A percentile compares a stretch with the other conserved stretches of the same genome.
Conservation (phyloP, 2,797 vertebrate species). For the Okamejei kenojei region DNA sequence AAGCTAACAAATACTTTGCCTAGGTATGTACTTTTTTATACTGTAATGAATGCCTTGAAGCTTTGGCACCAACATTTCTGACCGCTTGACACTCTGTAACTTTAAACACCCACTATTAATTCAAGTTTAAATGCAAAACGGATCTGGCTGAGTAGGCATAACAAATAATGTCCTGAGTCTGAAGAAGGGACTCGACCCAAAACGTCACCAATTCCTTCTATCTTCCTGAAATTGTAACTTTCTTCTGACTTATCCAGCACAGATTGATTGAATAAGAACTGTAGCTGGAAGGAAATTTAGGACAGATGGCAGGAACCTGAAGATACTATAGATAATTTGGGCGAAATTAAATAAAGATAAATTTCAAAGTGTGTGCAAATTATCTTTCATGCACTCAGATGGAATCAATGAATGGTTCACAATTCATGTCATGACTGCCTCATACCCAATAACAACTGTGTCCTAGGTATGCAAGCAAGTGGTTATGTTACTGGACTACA, state of each 20-base stretch:
- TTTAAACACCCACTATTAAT: neutral
- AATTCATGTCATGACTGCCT: neutral
- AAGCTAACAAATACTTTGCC: neutral
- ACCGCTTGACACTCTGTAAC: too few species aligned
- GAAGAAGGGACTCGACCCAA: too few species aligned
- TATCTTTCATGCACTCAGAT: neutral
- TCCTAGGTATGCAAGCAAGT: too few species aligned
- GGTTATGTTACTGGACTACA: too few species aligned
- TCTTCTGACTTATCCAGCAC: neutral
- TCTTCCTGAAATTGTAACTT: neutral
- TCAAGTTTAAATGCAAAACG: neutral
- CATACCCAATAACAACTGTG: too few species aligned
- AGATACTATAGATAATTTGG: neutral
- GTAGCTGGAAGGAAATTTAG: neutral
- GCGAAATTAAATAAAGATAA: neutral
- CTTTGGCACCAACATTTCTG: neutral
- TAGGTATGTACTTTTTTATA: neutral
- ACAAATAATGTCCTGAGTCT: neutral
- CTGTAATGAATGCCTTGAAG: neutral
- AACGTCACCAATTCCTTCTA: too few species aligned
- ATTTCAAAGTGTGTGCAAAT: neutral
- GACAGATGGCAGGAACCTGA: neutral
- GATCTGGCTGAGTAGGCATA: neutral
- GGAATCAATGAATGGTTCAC: neutral
- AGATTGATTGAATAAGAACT: too few species aligned